Evolutionary conservation across 2,797 vertebrate species (phyloP), one percentile per base, ranked within the genome.

Genomic region (Cryptoblepharus egeriae): DNA sequence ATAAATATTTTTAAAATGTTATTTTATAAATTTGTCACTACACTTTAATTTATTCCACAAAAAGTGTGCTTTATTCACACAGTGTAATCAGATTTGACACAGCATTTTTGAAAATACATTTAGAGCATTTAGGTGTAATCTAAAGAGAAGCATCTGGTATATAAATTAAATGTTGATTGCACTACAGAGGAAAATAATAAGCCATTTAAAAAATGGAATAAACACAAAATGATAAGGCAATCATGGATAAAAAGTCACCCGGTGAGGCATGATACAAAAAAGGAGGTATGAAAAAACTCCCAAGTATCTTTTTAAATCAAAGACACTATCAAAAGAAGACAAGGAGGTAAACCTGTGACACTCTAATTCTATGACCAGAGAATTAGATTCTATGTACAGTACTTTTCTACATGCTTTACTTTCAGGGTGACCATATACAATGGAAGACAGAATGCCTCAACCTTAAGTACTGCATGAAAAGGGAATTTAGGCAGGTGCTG

Each of bases 141-240:
- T 58, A 76, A 72, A 79, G 16, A 68, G 65, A 85, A 79, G 22
- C 57, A 88, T 32, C 69, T 85, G 88, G 85, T 61, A 75, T 79
- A 88, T 75, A 76, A 76, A 72, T n/a, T 3, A 0, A 3, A 10
- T 73, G 20, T 77, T 22, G 84, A 61, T 11, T 60, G 7, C 1
- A 55, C 32, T 80, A 72, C n/a, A 8, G 16, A 67, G 61, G 37
- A 85, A 64, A 58, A 30, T n/a, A 74, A 20, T 70, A 74, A 26
- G 24, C 37, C 3, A 28, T 65, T 73, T 80, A 26, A 63, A 49
- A 55, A 26, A 69, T 3, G 0, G n/a, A 75, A 75, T 7, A 68
- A 57, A 75, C 2, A 22, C 4, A 24, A 2, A 39, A 39, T 11
- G 57, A 80, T 5, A 39, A 8, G 22, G 7, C 32, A 75, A 83